Percentiles rank a stretch among this genome's conserved stretches.
These are phyloP conservation scores for Antechinus flavipes DNA, from an alignment of 2,113 vertebrate genomes.

Conservation along the genomic window DNA sequence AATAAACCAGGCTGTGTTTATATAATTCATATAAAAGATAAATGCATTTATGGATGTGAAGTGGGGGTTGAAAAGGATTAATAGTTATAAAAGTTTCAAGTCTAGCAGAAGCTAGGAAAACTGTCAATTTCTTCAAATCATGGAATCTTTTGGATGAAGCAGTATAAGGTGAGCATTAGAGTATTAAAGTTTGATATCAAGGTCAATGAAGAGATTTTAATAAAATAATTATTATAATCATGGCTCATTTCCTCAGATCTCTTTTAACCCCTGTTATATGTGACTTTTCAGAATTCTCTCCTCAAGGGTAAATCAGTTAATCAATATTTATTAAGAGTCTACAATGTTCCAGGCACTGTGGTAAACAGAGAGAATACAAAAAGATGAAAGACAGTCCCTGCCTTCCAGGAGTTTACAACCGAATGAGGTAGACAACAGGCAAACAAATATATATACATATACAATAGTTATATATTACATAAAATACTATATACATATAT, in stretches of 20 bases:
- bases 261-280: background rate
- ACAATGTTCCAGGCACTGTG: background rate
- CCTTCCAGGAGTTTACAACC: background rate
- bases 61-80: background rate
- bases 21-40: background rate
- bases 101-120: background rate
- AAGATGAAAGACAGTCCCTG: background rate
- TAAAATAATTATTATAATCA: background rate
- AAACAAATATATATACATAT: background rate
- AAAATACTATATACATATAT: background rate
- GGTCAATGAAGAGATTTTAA: background rate
- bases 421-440: background rate
- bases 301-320: background rate
- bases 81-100: conserved; percentile 25
- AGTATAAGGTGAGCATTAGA: background rate
- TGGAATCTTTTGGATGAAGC: conserved; percentile 1
- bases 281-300: background rate
- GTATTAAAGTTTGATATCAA: background rate
- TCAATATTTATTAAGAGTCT: conserved; percentile 14
- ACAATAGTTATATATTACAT: too few relatives aligned
- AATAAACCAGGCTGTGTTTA: background rate
- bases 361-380: background rate
- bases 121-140: conserved; percentile 24
- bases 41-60: background rate
- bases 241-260: background rate